Evolutionary conservation across 2,797 vertebrate genomes (phyloP).

Genomic region (Dendrocincla tyrannina): DNA sequence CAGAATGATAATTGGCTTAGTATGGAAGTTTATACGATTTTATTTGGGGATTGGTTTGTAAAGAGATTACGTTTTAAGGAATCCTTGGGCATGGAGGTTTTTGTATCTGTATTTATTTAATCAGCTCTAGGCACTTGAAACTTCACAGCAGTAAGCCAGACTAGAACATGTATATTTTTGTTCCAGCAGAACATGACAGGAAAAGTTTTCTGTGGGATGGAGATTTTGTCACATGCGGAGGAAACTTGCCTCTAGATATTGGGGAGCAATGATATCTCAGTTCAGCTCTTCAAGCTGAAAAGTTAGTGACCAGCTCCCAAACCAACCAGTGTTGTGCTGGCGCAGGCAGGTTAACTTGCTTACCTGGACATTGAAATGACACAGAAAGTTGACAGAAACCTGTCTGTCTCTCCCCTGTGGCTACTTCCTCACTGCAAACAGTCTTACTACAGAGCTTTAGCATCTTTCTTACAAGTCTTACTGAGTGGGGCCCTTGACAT

Average conservation of each 20-base stretch:
- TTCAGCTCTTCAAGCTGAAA: neutral
- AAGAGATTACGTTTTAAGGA: constrained; percentile 29
- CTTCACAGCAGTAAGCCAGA: neutral
- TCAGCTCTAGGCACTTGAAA: neutral
- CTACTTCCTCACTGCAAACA: neutral
- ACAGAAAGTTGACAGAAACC: neutral
- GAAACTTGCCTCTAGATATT: neutral
- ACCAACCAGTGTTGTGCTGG: neutral
- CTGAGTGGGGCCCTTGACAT: no score
- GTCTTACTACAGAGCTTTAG: neutral
- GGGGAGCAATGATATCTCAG: neutral
- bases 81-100: neutral
- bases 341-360: neutral
- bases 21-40: constrained; percentile 25
- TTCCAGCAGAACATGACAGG: neutral
- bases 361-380: neutral
- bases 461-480: neutral
- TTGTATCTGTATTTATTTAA: neutral
- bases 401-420: neutral
- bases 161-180: neutral
- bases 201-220: neutral
- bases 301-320: neutral
- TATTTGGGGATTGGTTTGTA: constrained; percentile 28
- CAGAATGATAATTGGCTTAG: constrained; percentile 31
- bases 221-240: neutral